phyloP scores from a whole-genome alignment of 2,888 invertebrate species.

The Dolichopus griseipennis region DNA sequence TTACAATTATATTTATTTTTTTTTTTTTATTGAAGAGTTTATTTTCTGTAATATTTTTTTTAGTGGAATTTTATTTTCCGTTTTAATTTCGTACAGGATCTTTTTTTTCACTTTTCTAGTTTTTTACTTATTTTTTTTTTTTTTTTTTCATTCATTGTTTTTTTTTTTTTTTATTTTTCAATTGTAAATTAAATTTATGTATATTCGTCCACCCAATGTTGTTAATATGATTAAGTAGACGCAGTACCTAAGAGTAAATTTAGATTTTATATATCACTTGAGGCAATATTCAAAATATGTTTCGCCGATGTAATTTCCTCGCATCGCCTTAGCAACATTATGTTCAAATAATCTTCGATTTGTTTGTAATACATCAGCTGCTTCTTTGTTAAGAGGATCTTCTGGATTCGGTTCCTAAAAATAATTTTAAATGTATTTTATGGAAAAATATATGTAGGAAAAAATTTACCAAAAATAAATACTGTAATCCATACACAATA shows the following conservation, averaged over 20 bases:
- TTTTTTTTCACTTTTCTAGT: constrained; percentile 8
- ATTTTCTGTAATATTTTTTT: constrained; percentile 15
- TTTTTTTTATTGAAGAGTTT: constrained; percentile 4
- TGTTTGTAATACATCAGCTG: constrained; percentile 91
- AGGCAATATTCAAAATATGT: constrained; percentile 93
- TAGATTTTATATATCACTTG: constrained; percentile 61
- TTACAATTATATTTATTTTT: constrained; percentile 16
- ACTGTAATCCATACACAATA: constrained; percentile 94
- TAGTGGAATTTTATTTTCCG: constrained; percentile 11
- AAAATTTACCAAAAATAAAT: constrained; percentile 74
- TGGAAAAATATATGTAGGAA: neutral
- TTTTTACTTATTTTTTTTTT: neutral
- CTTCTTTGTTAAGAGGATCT: constrained; percentile 97
- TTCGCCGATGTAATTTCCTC: constrained; percentile 89
- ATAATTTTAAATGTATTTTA: neutral
- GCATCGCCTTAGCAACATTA: constrained; percentile 92
- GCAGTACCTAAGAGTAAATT: constrained; percentile 41
- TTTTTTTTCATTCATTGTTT: neutral
- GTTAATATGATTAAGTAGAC: constrained; percentile 37
- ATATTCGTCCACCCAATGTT: constrained; percentile 38
- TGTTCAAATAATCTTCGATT: constrained; percentile 91
- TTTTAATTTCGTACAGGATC: constrained; percentile 7
- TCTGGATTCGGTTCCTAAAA: constrained; percentile 93
- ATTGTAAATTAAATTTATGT: constrained; percentile 39
- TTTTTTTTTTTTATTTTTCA: constrained; percentile 19